Evolutionary conservation across 2,888 invertebrate species (phyloP), one percentile per base, ranked within the genome.

Genomic region (Cryptocheilus praepositus): DNA sequence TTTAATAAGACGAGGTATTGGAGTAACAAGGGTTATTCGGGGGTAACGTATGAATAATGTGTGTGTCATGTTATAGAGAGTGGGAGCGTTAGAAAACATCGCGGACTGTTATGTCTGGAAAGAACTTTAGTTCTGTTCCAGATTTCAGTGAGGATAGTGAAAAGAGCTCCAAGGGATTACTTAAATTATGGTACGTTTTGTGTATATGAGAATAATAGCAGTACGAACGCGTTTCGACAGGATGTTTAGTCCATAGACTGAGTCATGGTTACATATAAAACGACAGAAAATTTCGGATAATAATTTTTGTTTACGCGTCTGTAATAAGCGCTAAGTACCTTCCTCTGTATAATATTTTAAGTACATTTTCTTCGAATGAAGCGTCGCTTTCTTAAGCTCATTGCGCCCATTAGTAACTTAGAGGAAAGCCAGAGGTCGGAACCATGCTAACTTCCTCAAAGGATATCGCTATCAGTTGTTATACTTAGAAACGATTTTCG

Each of bases 101-200:
- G 72, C 71, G 65, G 60, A 67, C 73, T 73, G 76, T 69, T 77
- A 74, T 73, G 74, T 81, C 82, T 80, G 74, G 80, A 87, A 87
- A 86, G 86, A 87, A 81, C 84, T 83, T 82, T 74, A 81, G 81
- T 85, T 64, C 67, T 66, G 68, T 69, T 81, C 67, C 59, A 82
- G 74, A 83, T 74, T 75, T 77, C 71, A 64, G 64, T 61, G 59
- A 8, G 46, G 45, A 61, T 63, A 25, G 52, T 52, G 16, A 11
- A 11, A 36, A 36, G 13, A 36, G 36, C 1, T 7, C 36, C 8
- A 11, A 36, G 2, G 11, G 7, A 11, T 11, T 36, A 7, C 13
- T 36, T 36, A 1, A 11, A 36, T 36, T 36, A 1, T 36, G 36
- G 36, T 36, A 36, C 13, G 36, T 36, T 11, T 11, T 36, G 1